These are phyloP conservation scores for Sphaerophoria taeniata DNA, from an alignment of 2,888 invertebrate species.

Conservation along the genomic window DNA sequence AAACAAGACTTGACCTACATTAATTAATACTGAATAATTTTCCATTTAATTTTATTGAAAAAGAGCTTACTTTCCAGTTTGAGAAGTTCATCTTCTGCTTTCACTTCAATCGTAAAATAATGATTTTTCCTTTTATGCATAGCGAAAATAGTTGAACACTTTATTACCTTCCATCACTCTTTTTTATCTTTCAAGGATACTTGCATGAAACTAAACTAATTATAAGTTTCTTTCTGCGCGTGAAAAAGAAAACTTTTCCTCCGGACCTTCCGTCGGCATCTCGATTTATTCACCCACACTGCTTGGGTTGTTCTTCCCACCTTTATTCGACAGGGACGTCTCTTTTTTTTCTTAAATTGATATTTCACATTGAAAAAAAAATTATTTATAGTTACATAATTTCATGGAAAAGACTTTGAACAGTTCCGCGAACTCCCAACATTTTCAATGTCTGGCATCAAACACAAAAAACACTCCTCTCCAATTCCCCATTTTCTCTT, in stretches of 20 bases:
- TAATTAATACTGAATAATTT: too few relatives aligned
- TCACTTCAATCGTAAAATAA: not conserved
- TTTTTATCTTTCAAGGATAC: conserved; percentile 4
- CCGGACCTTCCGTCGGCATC: not conserved
- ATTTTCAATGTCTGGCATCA: too few relatives aligned
- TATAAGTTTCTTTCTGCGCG: conserved; percentile 57
- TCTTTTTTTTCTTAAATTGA: not conserved
- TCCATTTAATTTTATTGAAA: too few relatives aligned
- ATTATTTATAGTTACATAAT: too few relatives aligned
- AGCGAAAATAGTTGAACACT: conserved; percentile 24
- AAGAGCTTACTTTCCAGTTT: not conserved
- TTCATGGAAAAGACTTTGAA: too few relatives aligned
- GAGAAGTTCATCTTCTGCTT: not conserved
- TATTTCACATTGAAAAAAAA: not conserved
- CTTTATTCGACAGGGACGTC: not conserved
- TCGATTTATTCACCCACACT: not conserved
- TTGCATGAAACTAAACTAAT: conserved; percentile 67
- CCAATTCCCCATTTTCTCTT: not conserved
- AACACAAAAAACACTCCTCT: too few relatives aligned
- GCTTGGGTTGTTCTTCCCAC: not conserved
- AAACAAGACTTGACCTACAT: too few relatives aligned
- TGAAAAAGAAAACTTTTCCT: conserved; percentile 38
- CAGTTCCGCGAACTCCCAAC: too few relatives aligned
- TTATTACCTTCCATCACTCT: conserved; percentile 14
- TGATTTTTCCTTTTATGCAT: not conserved